These are phyloP conservation scores for Sarcophaga rosellei DNA, from an alignment of 2,888 invertebrate species.

Conservation along the genomic window DNA sequence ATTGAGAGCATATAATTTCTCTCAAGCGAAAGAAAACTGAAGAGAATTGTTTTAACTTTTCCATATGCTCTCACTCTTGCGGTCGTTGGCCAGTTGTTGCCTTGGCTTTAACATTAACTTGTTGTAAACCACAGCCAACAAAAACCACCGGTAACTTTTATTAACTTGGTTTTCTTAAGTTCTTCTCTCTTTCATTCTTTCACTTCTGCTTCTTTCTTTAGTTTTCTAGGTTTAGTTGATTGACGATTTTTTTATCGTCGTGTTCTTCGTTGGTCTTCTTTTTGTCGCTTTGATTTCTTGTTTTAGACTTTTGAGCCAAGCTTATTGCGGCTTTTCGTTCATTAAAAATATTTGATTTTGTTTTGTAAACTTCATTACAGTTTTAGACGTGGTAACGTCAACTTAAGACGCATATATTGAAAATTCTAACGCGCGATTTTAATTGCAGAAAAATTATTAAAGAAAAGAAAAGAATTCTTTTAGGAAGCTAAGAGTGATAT, in stretches of 20 bases:
- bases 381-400: slow-evolving; percentile 73
- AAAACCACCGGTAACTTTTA: neutral
- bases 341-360: slow-evolving; percentile 79
- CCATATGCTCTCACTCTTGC: too few relatives aligned
- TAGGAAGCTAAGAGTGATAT: slow-evolving; percentile 43
- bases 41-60: too few relatives aligned
- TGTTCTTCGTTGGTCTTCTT: too few relatives aligned
- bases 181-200: slow-evolving; percentile 61
- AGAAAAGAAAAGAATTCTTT: neutral
- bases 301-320: slow-evolving; percentile 19
- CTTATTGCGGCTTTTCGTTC: slow-evolving; percentile 69
- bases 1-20: too few relatives aligned
- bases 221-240: slow-evolving; percentile 10
- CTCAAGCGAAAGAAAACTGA: too few relatives aligned
- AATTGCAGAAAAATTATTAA: neutral
- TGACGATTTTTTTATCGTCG: neutral
- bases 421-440: slow-evolving; percentile 7
- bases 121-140: slow-evolving; percentile 23
- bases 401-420: slow-evolving; percentile 30
- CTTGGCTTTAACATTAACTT: slow-evolving; percentile 61
- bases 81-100: slow-evolving; percentile 35
- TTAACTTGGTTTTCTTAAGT: slow-evolving; percentile 52
- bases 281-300: neutral
- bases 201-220: slow-evolving; percentile 30
- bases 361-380: slow-evolving; percentile 78